Percentiles rank a stretch among this genome's conserved stretches.
Conservation (phyloP, 2,113 vertebrate species). For the Naja naja region DNA sequence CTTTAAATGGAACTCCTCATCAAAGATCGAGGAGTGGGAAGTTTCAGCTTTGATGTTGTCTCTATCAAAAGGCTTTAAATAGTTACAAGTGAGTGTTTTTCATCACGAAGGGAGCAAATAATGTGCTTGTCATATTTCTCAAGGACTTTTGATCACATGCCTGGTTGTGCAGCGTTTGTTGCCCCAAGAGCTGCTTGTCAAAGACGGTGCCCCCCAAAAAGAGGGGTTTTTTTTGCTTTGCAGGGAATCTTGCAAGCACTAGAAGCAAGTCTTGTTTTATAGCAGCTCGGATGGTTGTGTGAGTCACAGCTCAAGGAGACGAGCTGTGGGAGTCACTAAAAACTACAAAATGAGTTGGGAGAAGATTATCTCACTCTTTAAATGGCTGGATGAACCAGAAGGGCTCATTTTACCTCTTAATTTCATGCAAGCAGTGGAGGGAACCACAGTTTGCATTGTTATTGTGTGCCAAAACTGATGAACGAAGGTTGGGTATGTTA, state of each 20-base stretch:
- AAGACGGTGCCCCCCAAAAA: neutral
- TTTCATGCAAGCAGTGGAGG: neutral
- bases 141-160: accelerated
- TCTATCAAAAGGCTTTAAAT: conserved; percentile 41
- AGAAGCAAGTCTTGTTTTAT: neutral
- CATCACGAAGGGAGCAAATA: neutral
- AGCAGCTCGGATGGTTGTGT: neutral
- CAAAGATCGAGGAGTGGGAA: conserved; percentile 4
- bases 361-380: neutral
- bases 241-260: neutral
- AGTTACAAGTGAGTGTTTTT: conserved; percentile 20
- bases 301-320: conserved; percentile 15
- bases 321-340: conserved; percentile 10
- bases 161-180: conserved; percentile 15
- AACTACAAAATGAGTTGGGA: conserved; percentile 4
- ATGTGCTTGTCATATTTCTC: conserved; percentile 37
- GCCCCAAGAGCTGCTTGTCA: neutral
- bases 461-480: neutral
- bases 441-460: neutral
- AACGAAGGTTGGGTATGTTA: neutral
- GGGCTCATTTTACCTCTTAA: neutral
- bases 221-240: neutral
- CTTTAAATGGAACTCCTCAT: conserved; percentile 20
- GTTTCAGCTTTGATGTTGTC: conserved; percentile 46
- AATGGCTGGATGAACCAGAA: neutral